Base-by-base conservation (phyloP, 2,888 invertebrate genomes). In the Horisme vitalbata region DNA sequence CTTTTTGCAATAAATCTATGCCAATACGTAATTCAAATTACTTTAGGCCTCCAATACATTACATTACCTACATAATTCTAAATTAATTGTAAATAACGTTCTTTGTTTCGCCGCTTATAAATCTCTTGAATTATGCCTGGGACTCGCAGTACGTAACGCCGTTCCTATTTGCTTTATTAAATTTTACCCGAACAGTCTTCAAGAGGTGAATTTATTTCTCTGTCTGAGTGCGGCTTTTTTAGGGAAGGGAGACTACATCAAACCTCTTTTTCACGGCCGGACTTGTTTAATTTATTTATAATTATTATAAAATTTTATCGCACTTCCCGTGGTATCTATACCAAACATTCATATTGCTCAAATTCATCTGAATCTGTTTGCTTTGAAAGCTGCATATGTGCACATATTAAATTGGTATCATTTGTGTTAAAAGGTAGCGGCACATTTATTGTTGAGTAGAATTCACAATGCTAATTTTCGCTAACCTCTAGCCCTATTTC, bases 121-220 rank as follows among this genome's bases (percentile, higher is more conserved):
- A 81, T 82, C 81, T 80, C 63, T 65, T 71, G 67, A 78, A 80
- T 79, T 79, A 79, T 78, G 72, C 68, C 71, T 69, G 65, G 64
- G 67, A 27, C 71, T 73, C 72, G 60, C 65, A 64, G 71, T 73
- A 65, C 61, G 68, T 70, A 73, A 72, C 71, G 65, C 64, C 68
- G 74, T 75, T 71, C 72, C 65, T 79, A 77, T 80, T 83, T 80
- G 78, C 79, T 79, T 81, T 81, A 81, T 81, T 81, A 79, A 81
- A 83, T 82, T 82, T 82, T 66, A 73, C 71, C 63, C 71, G 59
- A 69, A 72, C 74, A 74, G 71, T 73, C 70, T 75, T 74, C 69
- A 73, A 60, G 69, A 66, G 65, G 55, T 55, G 72, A 78, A 80
- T 81, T 79, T 81, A 79, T 79, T 79, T 75, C 63, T 57, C 68